These are phyloP conservation scores for Bucco capensis DNA, from an alignment of 2,113 vertebrate genomes.

Conservation along the genomic window DNA sequence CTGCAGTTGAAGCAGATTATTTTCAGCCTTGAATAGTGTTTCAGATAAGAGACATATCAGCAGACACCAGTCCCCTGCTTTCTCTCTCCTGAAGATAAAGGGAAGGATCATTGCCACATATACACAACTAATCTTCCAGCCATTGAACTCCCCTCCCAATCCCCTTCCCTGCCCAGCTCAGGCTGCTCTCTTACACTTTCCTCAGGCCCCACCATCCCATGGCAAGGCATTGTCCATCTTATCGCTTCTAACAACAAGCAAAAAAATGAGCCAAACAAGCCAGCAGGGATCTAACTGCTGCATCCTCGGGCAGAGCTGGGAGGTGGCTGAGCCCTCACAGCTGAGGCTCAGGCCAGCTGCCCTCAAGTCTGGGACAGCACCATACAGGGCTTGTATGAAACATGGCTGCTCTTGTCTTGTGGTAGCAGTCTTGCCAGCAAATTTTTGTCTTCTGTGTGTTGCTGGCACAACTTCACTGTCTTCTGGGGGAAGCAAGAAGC, in stretches of 20 bases:
- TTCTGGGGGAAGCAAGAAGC: background rate
- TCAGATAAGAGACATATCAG: background rate
- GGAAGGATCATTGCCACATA: fast-evolving
- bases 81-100: background rate
- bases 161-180: background rate
- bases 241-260: too few species aligned
- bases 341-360: background rate
- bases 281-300: background rate
- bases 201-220: fast-evolving
- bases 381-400: background rate
- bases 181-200: background rate
- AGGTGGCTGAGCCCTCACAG: background rate
- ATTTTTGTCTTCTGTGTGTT: background rate
- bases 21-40: background rate
- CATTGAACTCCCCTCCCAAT: fast-evolving
- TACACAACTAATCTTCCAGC: background rate
- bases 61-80: background rate
- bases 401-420: background rate
- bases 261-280: background rate
- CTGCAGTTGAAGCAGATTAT: background rate
- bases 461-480: background rate
- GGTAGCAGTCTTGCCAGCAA: fast-evolving
- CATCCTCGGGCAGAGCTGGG: background rate
- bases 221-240: fast-evolving
- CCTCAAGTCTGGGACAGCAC: too few species aligned